Conservation (phyloP, 2,113 vertebrate species). For the Plecturocebus donacophilus region DNA sequence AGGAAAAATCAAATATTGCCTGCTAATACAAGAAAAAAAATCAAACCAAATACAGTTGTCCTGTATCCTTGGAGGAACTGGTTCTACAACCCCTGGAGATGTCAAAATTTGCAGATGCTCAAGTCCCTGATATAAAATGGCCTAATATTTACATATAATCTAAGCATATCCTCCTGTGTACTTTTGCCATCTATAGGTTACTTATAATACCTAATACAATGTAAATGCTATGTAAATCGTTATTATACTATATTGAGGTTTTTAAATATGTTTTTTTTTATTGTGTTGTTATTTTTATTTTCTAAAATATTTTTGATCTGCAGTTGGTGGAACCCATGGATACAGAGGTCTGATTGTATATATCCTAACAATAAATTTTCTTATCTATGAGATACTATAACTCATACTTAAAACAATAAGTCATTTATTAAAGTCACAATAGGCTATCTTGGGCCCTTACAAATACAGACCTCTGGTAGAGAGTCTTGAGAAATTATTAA, state of each 20-base stretch:
- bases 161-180: not conserved
- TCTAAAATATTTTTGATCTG: not conserved
- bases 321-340: not conserved
- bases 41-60: not conserved
- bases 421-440: not conserved
- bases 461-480: not conserved
- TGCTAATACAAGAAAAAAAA: not conserved
- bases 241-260: not conserved
- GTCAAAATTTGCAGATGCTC: not conserved
- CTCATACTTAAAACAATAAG: not conserved
- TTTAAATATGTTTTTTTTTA: not conserved
- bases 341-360: not conserved
- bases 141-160: not conserved
- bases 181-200: not conserved
- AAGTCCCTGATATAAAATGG: not conserved
- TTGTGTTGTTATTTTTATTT: not conserved
- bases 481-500: constrained; percentile 14
- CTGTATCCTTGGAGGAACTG: not conserved
- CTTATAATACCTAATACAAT: not conserved
- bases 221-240: not conserved
- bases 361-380: not conserved
- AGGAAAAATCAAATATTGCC: not conserved
- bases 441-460: not conserved
- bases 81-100: not conserved
- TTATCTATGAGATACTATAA: not conserved